Evolutionary conservation across 2,888 invertebrate genomes (phyloP).

Genomic region (Neria commutata): DNA sequence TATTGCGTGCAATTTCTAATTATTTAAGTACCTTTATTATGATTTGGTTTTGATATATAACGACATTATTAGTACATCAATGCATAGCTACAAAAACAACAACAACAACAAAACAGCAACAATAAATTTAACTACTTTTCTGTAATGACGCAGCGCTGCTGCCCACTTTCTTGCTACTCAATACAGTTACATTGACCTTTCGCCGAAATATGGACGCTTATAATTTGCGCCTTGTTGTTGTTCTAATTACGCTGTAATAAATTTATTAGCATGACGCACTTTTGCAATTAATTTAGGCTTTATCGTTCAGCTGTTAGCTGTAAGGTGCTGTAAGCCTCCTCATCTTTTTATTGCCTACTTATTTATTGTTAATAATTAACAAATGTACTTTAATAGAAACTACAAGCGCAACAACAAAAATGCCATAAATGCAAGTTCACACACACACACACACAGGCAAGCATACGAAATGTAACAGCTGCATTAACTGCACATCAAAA

Average conservation of each 20-base stretch:
- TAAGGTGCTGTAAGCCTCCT: not conserved
- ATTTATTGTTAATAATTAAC: constrained; percentile 3
- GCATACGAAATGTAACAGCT: not conserved
- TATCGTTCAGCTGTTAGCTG: not conserved
- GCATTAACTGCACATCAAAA: not conserved
- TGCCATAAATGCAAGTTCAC: constrained; percentile 5
- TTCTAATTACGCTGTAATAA: not conserved
- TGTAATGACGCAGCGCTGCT: not conserved
- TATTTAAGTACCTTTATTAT: constrained; percentile 51
- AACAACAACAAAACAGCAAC: not conserved
- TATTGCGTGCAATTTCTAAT: constrained; percentile 60
- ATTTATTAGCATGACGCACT: constrained; percentile 8
- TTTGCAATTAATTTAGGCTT: not conserved
- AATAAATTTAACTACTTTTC: not conserved
- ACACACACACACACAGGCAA: not conserved
- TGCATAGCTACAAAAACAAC: constrained; percentile 27
- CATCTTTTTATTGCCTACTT: constrained; percentile 6
- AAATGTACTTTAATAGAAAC: not conserved
- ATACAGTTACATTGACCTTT: too few relatives aligned
- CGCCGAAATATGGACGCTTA: not conserved
- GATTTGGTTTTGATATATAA: not conserved
- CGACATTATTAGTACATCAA: not conserved
- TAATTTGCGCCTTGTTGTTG: not conserved
- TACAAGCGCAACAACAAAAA: not conserved
- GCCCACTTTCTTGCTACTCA: not conserved